phyloP scores from a whole-genome alignment of 2,888 invertebrate species.

The Pollenia labialis region DNA sequence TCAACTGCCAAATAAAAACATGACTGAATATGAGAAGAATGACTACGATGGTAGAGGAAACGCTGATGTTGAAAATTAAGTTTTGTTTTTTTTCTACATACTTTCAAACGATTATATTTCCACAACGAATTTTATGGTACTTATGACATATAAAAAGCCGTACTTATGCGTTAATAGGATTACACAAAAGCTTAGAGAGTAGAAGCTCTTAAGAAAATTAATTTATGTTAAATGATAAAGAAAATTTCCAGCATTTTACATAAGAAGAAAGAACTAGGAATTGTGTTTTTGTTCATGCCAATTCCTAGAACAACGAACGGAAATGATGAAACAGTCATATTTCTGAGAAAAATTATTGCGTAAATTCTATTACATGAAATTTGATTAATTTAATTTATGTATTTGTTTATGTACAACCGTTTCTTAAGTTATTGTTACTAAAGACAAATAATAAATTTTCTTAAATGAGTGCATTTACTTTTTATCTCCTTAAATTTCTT shows the following conservation, averaged over 20 bases:
- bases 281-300: no score
- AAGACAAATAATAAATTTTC: no score
- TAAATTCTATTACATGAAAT: no score
- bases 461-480: no score
- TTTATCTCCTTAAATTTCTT: no score
- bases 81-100: slow-evolving; percentile 3
- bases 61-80: not conserved
- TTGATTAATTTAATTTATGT: no score
- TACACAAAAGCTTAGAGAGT: slow-evolving; percentile 62
- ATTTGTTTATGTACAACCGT: no score
- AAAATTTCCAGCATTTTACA: slow-evolving; percentile 39
- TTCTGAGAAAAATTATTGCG: no score
- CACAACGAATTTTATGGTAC: not conserved
- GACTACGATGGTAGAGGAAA: not conserved
- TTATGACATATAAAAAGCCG: slow-evolving; percentile 30
- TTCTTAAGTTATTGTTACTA: no score
- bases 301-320: no score
- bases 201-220: slow-evolving; percentile 68
- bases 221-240: slow-evolving; percentile 66
- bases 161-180: slow-evolving; percentile 64
- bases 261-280: not conserved
- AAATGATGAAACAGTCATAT: not conserved
- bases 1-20: not conserved
- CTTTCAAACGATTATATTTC: not conserved
- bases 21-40: not conserved